Evolutionary conservation across 2,113 vertebrate species (phyloP).

Genomic region (Chlamydotis undulata): DNA sequence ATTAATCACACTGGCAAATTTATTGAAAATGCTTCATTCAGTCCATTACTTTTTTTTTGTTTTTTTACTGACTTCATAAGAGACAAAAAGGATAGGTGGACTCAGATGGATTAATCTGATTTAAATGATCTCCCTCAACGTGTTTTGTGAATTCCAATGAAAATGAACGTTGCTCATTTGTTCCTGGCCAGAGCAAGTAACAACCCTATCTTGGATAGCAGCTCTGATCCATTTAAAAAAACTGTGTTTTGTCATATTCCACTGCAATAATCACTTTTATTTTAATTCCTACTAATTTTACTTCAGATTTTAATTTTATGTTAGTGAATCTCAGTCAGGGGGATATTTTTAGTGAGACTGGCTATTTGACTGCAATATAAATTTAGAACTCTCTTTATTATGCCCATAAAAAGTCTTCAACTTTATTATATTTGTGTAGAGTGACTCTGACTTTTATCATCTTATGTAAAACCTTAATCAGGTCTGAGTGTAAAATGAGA

Average conservation of each 20-base stretch:
- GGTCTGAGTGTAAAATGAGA: conserved; percentile 3
- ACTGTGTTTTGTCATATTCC: neutral
- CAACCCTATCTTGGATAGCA: neutral
- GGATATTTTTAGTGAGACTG: neutral
- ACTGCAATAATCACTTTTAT: neutral
- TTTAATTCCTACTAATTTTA: neutral
- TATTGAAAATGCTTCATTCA: neutral
- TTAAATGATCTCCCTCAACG: neutral
- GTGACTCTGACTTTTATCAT: neutral
- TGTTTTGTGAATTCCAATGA: neutral
- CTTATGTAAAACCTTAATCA: conserved; percentile 16
- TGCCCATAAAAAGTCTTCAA: neutral
- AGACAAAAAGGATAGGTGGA: neutral
- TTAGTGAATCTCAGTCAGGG: neutral
- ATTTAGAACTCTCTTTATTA: neutral
- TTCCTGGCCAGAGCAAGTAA: neutral
- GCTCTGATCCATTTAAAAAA: neutral
- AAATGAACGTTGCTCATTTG: neutral
- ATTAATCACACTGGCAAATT: neutral
- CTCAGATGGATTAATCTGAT: neutral
- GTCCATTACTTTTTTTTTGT: neutral
- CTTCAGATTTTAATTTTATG: neutral
- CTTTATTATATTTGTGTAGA: neutral
- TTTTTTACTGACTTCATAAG: neutral
- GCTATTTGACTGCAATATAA: neutral